Conservation (phyloP, 2,113 vertebrate species). For the Notothenia rossii region DNA sequence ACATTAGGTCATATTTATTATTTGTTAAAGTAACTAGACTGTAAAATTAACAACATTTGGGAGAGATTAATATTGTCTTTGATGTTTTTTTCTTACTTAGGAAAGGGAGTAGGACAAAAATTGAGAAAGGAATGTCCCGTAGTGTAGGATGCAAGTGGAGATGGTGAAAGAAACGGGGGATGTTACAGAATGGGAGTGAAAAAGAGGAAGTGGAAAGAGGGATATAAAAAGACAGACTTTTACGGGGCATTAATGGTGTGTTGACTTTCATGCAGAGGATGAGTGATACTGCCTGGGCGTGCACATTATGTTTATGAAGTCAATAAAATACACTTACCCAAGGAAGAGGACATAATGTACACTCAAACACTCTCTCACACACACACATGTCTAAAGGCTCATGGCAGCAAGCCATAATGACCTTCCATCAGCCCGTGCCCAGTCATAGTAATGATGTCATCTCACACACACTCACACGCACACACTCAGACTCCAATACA, state of each 20-base stretch:
- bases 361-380: constrained; percentile 4
- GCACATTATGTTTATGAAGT: constrained; percentile 44
- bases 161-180: background rate
- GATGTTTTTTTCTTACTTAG: background rate
- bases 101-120: too few relatives aligned
- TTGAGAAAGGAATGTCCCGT: background rate
- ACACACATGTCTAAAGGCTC: constrained; percentile 11
- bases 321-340: constrained; percentile 36
- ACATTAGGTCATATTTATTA: background rate
- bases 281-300: constrained; percentile 30
- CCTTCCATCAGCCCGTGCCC: constrained; percentile 63
- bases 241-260: background rate
- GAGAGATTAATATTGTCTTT: background rate
- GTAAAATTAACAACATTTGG: background rate
- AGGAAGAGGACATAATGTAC: background rate
- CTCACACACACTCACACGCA: constrained; percentile 4
- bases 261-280: constrained; percentile 22
- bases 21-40: background rate
- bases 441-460: constrained; percentile 72
- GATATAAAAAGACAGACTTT: background rate
- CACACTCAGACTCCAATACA: background rate
- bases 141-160: background rate
- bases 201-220: constrained; percentile 5
- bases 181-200: background rate
- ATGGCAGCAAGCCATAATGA: constrained; percentile 55